These are phyloP conservation scores for Cygnus atratus DNA, from an alignment of 2,113 vertebrate genomes.

Conservation along the genomic window DNA sequence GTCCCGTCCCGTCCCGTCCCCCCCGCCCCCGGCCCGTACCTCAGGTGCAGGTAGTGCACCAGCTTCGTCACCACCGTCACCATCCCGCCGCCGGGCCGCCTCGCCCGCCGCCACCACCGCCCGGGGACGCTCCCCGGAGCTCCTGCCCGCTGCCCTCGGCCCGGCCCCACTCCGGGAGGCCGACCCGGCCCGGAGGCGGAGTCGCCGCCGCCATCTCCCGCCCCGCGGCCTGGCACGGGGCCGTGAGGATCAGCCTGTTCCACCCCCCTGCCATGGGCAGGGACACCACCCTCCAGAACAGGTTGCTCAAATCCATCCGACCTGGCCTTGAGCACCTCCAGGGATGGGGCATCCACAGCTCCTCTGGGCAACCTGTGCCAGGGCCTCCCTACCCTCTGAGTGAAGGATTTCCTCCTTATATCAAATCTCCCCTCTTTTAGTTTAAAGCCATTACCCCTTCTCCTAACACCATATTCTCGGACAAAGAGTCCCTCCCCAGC, in stretches of 20 bases:
- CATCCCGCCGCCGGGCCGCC: background rate
- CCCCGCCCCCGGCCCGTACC: slow-evolving; percentile 63
- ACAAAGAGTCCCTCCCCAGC: background rate
- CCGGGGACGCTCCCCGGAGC: too few relatives aligned
- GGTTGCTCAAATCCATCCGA: background rate
- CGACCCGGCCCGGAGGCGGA: too few relatives aligned
- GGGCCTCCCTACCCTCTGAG: background rate
- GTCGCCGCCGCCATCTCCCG: too few relatives aligned
- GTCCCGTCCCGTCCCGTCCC: too few relatives aligned
- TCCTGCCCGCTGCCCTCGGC: too few relatives aligned
- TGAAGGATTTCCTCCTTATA: background rate
- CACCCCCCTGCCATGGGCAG: background rate
- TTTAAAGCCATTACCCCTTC: background rate
- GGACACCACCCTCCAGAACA: background rate
- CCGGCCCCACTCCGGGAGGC: too few relatives aligned
- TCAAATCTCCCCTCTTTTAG: background rate
- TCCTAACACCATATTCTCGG: background rate
- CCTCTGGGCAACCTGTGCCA: background rate
- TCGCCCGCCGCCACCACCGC: too few relatives aligned
- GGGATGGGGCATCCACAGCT: background rate
- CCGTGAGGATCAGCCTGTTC: background rate
- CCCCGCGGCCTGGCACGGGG: too few relatives aligned
- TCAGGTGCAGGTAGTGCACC: slow-evolving; percentile 72
- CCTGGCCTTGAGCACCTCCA: background rate
- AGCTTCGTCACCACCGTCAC: slow-evolving; percentile 73